A percentile compares a stretch with the other conserved stretches of the same genome.
Evolutionary conservation across 2,113 vertebrate species (phyloP).

Genomic region (Pelmatolapia mariae): DNA sequence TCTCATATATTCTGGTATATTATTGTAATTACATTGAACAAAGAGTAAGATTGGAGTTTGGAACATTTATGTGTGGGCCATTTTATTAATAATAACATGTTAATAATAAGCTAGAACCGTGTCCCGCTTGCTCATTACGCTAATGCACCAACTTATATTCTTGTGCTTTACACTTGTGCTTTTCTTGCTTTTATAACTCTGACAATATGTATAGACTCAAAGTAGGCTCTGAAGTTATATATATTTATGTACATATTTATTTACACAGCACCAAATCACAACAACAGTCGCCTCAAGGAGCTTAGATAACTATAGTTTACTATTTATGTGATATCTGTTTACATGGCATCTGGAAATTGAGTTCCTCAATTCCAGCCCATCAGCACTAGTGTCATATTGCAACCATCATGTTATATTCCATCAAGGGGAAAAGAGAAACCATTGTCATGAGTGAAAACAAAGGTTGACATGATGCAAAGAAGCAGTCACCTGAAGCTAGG

Average conservation of each 20-base stretch:
- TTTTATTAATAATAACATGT: neutral
- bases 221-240: neutral
- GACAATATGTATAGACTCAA: neutral
- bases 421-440: neutral
- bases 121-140: neutral
- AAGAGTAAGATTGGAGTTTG: neutral
- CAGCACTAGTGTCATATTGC: neutral
- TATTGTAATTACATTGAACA: neutral
- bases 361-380: neutral
- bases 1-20: neutral
- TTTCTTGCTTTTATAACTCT: neutral
- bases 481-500: constrained; percentile 6
- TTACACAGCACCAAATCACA: neutral
- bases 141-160: neutral
- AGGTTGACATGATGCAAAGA: neutral
- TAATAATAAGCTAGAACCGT: neutral
- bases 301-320: neutral
- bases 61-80: neutral
- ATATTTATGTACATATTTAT: neutral
- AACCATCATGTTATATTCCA: neutral
- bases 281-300: neutral
- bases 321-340: neutral
- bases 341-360: neutral
- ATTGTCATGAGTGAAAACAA: neutral
- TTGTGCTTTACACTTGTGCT: neutral